Percentiles rank a stretch among this genome's conserved stretches.
These are phyloP conservation scores for Lepidothrix coronata DNA, from an alignment of 2,113 vertebrate species.

Conservation along the genomic window DNA sequence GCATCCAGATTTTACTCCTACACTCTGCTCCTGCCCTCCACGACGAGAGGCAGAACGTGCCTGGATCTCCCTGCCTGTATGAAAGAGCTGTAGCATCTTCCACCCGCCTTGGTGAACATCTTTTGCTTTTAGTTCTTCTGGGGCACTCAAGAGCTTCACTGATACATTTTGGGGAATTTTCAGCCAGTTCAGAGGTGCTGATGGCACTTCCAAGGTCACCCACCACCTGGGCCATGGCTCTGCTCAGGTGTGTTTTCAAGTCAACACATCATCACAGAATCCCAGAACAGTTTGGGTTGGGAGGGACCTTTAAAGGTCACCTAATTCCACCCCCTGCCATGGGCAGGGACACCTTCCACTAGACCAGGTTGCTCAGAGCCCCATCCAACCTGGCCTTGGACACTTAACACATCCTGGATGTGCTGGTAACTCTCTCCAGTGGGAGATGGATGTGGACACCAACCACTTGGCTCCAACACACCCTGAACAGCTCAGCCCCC, in stretches of 20 bases:
- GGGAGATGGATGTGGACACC: background rate
- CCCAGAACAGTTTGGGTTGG: background rate
- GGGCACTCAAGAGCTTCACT: background rate
- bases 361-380: background rate
- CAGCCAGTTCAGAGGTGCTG: background rate
- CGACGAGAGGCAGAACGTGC: rapidly evolving
- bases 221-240: background rate
- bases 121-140: background rate
- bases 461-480: background rate
- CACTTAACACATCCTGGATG: background rate
- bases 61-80: background rate
- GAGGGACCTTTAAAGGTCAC: background rate
- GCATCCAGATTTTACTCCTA: background rate
- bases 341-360: background rate
- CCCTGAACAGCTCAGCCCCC: background rate
- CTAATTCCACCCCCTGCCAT: background rate
- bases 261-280: background rate
- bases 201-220: background rate
- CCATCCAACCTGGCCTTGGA: background rate
- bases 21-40: background rate
- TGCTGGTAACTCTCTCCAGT: rapidly evolving
- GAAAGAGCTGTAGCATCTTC: background rate
- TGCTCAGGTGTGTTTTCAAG: background rate
- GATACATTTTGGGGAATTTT: rapidly evolving
- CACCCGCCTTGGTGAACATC: rapidly evolving